Base-by-base conservation (phyloP, 64 coral and sea anemone genomes). In the Platygyra sinensis region DNA sequence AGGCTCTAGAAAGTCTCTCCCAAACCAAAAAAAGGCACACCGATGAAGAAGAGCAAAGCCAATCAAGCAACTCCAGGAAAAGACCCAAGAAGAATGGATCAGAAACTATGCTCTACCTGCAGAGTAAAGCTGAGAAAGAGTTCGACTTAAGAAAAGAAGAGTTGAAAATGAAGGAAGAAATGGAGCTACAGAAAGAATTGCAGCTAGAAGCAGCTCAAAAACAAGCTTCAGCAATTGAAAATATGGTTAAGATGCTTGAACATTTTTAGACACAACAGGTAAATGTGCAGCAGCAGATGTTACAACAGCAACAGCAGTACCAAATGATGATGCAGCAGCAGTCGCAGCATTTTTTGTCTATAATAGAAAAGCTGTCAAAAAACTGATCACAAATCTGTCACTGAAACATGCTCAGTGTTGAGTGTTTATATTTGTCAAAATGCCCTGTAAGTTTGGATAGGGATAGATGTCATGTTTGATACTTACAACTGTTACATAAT, bases 251-350 rank as follows among this genome's bases (percentile, higher is more conserved):
- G 51, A 90, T 90, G 77, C 72, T 89, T 89, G 87, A 89, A 78
- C 73, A 89, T 78, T 89, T 89, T 89, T 55, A 89, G 55, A 78
- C 87, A 89, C 74, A 89, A 78, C 54, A 89, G 74, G 54, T 89
- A 78, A 89, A 78, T 64, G 8, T 89, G 29, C 87, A 89, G 63
- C 87, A 89, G 57, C 87, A 77, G 61, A 5, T 88, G 63, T 78
- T 88, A 36, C n/a, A 88, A 76, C 86, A 88, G 52, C 86, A 88
- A 60, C 86, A 76, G 27, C 72, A 88, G 76, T 62, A 77, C 72
- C 86, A 88, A 77, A 77, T 77, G 86, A 88, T 88, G 86, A 88
- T 89, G 87, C 87, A 89, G 74, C 87, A 89, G 87, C 87, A 89
- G 77, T 78, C 74, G 46, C 74, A 78, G 74, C 87, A 62, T 38